Evolutionary conservation across 2,888 invertebrate species (phyloP).

Genomic region (Shargacucullia verbasci): DNA sequence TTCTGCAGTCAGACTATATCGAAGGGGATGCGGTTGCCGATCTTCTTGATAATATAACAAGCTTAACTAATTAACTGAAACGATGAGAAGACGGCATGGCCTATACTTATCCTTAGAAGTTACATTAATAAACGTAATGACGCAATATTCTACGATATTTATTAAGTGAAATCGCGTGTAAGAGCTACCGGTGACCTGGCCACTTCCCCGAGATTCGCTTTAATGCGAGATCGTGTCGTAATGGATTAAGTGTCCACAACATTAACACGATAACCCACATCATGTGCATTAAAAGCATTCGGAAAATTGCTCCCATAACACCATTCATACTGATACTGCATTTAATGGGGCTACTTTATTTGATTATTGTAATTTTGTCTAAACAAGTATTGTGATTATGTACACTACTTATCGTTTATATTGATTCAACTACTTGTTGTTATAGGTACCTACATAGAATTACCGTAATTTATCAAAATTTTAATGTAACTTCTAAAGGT

Average conservation of each 20-base stretch:
- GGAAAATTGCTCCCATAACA: conserved; percentile 69
- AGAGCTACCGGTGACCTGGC: conserved; percentile 25
- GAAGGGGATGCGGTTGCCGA: no score
- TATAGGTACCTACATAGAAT: no score
- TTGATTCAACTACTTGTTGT: not conserved
- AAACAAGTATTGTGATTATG: conserved; percentile 20
- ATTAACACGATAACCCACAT: conserved; percentile 85
- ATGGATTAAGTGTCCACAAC: conserved; percentile 75
- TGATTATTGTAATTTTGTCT: conserved; percentile 34
- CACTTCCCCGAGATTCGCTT: conserved; percentile 55
- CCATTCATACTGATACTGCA: conserved; percentile 64
- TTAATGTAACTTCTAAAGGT: no score
- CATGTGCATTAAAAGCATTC: conserved; percentile 69
- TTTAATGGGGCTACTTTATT: conserved; percentile 39
- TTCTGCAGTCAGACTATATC: no score
- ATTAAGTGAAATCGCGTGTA: conserved; percentile 19
- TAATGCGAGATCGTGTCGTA: conserved; percentile 65
- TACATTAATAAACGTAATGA: no score
- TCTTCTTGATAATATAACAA: no score
- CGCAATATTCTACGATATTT: not conserved
- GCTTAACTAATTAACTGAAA: no score
- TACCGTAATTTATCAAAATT: no score
- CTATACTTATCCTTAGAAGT: no score
- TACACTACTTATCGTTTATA: not conserved
- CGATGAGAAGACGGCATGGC: no score